Evolutionary conservation across 2,888 invertebrate species (phyloP).

Genomic region (Sminthurides aquaticus): DNA sequence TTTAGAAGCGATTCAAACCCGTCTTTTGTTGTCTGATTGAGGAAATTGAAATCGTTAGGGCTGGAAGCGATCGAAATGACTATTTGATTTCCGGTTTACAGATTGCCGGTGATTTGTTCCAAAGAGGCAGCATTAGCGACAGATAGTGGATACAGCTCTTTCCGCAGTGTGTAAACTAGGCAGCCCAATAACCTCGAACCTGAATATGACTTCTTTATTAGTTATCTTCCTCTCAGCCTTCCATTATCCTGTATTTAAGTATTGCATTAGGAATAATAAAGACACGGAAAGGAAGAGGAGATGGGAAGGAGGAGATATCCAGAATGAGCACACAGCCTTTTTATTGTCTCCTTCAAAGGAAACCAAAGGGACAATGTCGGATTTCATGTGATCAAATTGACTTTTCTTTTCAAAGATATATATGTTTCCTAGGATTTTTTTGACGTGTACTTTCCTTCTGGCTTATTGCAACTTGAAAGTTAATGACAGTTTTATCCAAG

Average conservation of each 20-base stretch:
- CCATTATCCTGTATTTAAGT: not conserved
- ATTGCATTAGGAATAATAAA: not conserved
- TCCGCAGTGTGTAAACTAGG: too few relatives aligned
- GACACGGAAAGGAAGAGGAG: not conserved
- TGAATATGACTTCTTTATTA: not conserved
- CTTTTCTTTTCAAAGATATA: too few relatives aligned
- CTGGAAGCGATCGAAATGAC: too few relatives aligned
- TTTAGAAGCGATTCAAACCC: too few relatives aligned
- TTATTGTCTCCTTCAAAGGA: not conserved
- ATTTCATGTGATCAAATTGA: not conserved
- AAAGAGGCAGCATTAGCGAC: too few relatives aligned
- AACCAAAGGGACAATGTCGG: not conserved
- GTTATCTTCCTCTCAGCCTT: not conserved
- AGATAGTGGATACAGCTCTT: too few relatives aligned
- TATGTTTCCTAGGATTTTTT: too few relatives aligned
- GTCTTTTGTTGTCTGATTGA: too few relatives aligned
- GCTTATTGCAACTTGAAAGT: too few relatives aligned
- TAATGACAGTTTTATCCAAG: too few relatives aligned
- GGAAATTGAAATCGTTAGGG: too few relatives aligned
- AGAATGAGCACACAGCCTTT: not conserved
- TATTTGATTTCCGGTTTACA: not conserved
- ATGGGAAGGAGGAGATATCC: not conserved
- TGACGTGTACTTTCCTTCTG: too few relatives aligned
- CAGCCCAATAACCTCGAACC: not conserved
- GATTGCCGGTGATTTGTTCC: not conserved